A percentile compares a stretch with the other conserved stretches of the same genome.
Conservation (phyloP, 2,888 invertebrate genomes). For the Cerastis rubricosa region DNA sequence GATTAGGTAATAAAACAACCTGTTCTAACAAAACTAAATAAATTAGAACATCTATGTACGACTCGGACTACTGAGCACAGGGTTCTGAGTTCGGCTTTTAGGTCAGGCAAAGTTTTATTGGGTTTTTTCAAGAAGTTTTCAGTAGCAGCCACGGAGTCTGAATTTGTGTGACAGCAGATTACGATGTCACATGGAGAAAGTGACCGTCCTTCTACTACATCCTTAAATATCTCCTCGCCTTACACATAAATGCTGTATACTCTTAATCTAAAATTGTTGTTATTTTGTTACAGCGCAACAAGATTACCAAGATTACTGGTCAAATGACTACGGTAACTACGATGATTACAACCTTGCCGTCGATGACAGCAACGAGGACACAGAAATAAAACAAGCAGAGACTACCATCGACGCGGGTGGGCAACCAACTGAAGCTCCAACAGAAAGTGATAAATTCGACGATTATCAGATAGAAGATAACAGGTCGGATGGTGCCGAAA, state of each 20-base stretch:
- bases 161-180: neutral
- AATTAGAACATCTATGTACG: neutral
- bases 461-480: constrained; percentile 84
- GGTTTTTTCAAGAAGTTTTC: neutral
- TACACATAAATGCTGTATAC: neutral
- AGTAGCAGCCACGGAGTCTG: neutral
- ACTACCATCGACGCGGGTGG: constrained; percentile 46
- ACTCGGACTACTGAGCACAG: neutral
- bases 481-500: constrained; percentile 64
- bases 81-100: neutral
- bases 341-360: constrained; percentile 39
- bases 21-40: neutral
- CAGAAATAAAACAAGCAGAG: constrained; percentile 43
- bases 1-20: neutral
- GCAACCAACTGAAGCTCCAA: constrained; percentile 47
- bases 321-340: constrained; percentile 53
- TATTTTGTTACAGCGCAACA: constrained; percentile 68
- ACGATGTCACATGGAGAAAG: neutral
- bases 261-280: neutral
- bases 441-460: constrained; percentile 49
- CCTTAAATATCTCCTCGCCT: neutral
- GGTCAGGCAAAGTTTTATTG: no score
- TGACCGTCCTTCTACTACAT: neutral
- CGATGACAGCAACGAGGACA: constrained; percentile 41
- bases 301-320: constrained; percentile 50